A percentile compares a stretch with the other conserved stretches of the same genome.
Evolutionary conservation across 2,888 invertebrate species (phyloP).

Genomic region (Eurois occulta): DNA sequence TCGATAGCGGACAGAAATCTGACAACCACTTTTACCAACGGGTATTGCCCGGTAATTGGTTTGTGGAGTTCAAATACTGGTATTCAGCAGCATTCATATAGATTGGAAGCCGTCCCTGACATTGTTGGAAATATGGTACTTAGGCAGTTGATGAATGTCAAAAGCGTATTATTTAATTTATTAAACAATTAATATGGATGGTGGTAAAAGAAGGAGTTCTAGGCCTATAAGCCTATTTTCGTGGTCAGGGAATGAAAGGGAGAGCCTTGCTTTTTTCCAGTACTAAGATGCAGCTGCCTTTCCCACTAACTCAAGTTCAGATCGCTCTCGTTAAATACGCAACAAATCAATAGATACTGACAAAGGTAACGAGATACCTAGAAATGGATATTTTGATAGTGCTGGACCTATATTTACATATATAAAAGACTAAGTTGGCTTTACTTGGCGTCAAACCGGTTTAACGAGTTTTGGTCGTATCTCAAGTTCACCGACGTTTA

Average conservation of each 20-base stretch:
- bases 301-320: not conserved
- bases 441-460: slow-evolving; percentile 29
- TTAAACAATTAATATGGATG: not conserved
- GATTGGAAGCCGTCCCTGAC: not conserved
- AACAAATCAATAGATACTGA: not conserved
- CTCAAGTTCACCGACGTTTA: slow-evolving; percentile 3
- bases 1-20: not conserved
- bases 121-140: not conserved
- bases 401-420: not conserved
- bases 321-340: not conserved
- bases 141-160: not conserved
- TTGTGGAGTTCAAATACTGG: not conserved
- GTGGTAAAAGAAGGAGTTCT: not conserved
- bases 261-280: too few relatives aligned
- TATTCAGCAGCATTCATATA: not conserved
- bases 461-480: slow-evolving; percentile 25
- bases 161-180: not conserved
- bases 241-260: not conserved
- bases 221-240: not conserved
- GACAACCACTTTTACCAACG: not conserved
- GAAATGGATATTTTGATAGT: not conserved
- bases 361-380: not conserved
- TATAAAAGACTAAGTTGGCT: not conserved
- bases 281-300: not conserved
- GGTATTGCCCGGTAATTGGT: not conserved